These are phyloP conservation scores for Pachycephus smyrnensis DNA, from an alignment of 2,888 invertebrate genomes.

Conservation along the genomic window DNA sequence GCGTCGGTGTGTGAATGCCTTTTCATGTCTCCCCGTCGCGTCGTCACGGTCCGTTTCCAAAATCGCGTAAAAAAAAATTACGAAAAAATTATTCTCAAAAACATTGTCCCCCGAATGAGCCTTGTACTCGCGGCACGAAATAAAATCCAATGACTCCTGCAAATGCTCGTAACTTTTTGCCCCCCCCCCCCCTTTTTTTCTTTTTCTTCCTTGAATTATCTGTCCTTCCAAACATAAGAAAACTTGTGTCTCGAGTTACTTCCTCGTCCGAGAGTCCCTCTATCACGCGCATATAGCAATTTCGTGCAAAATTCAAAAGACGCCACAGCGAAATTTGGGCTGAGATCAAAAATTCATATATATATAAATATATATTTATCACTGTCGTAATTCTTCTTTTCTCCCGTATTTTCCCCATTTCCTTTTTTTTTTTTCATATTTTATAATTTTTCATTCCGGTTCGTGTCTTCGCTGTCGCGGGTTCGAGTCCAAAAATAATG, in stretches of 20 bases:
- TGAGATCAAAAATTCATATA: not conserved
- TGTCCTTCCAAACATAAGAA: not conserved
- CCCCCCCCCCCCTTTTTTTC: not conserved
- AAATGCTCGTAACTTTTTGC: not conserved
- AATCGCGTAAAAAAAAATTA: not conserved
- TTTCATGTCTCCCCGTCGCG: not conserved
- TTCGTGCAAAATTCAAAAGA: constrained; percentile 16
- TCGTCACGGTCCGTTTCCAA: not conserved
- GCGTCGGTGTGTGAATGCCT: not conserved
- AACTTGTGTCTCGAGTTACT: not conserved
- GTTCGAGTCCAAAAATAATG: not conserved
- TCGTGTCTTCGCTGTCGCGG: not conserved
- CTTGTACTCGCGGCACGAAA: not conserved
- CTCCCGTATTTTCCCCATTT: not conserved
- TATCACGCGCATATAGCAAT: constrained; percentile 25
- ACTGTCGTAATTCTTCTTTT: not conserved
- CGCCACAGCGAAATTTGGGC: not conserved
- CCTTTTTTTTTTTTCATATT: not conserved
- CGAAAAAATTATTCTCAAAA: not conserved
- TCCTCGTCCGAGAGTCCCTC: not conserved
- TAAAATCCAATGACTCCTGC: not conserved
- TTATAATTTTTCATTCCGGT: not conserved
- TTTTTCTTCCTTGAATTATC: not conserved
- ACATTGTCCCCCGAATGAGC: not conserved
- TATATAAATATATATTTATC: not conserved